These are phyloP conservation scores for Octodonta nipae DNA, from an alignment of 2,888 invertebrate genomes.

Conservation along the genomic window DNA sequence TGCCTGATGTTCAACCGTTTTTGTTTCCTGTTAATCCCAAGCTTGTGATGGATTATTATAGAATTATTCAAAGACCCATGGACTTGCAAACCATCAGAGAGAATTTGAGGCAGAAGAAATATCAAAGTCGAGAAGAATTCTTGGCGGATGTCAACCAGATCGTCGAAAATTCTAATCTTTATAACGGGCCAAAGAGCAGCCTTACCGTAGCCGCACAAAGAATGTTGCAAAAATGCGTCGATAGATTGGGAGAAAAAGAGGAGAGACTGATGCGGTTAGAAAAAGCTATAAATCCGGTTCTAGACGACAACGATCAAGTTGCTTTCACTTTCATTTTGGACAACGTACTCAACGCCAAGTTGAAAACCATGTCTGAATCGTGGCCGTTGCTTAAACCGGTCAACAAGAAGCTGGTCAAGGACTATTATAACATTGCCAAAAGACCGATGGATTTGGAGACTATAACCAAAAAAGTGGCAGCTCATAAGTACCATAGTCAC, in stretches of 20 bases:
- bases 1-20: slow-evolving; percentile 88
- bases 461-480: slow-evolving; percentile 74
- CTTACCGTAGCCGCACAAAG: slow-evolving; percentile 75
- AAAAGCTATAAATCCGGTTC: slow-evolving; percentile 92
- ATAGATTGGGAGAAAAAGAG: slow-evolving; percentile 81
- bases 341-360: slow-evolving; percentile 71
- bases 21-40: slow-evolving; percentile 84
- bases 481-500: slow-evolving; percentile 83
- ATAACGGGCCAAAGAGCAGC: slow-evolving; percentile 78
- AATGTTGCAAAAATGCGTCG: slow-evolving; percentile 79
- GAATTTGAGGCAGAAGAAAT: slow-evolving; percentile 74
- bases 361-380: slow-evolving; percentile 78
- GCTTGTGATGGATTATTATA: slow-evolving; percentile 87
- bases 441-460: slow-evolving; percentile 92
- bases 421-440: slow-evolving; percentile 87
- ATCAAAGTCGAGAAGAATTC: slow-evolving; percentile 91
- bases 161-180: slow-evolving; percentile 83
- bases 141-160: slow-evolving; percentile 91
- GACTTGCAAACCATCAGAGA: slow-evolving; percentile 92
- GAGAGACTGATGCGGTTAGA: slow-evolving; percentile 89
- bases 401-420: slow-evolving; percentile 87
- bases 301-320: slow-evolving; percentile 94
- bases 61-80: slow-evolving; percentile 86
- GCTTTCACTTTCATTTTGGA: slow-evolving; percentile 87
- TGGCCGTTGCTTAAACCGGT: slow-evolving; percentile 97